These are phyloP conservation scores for Zaprionus nigranus DNA, from an alignment of 1,140 invertebrate species.

Conservation along the genomic window DNA sequence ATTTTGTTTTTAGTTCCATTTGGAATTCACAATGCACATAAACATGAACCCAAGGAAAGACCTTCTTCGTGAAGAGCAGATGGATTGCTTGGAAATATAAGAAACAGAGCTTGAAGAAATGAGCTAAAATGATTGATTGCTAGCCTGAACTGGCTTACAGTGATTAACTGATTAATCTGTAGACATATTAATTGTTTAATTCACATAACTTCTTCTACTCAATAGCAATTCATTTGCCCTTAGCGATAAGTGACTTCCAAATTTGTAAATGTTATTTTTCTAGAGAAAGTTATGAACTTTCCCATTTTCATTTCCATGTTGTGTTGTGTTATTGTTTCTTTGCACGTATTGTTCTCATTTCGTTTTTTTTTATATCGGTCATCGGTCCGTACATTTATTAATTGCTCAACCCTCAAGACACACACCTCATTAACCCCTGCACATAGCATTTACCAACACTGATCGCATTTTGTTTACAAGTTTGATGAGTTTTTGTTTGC, in stretches of 20 bases:
- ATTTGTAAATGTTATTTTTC: slow-evolving; percentile 11
- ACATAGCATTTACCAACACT: slow-evolving; percentile 49
- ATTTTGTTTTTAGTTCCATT: slow-evolving; percentile 34
- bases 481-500: slow-evolving; percentile 22
- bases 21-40: slow-evolving; percentile 22
- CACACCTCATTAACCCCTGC: slow-evolving; percentile 39
- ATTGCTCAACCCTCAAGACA: slow-evolving; percentile 54
- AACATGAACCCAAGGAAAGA: background rate
- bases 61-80: background rate
- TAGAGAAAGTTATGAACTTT: background rate
- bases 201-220: background rate
- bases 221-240: slow-evolving; percentile 5
- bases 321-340: slow-evolving; percentile 31
- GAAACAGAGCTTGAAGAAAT: background rate
- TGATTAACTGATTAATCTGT: slow-evolving; percentile 1
- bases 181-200: background rate
- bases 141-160: background rate
- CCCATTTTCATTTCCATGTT: slow-evolving; percentile 19
- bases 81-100: background rate
- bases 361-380: slow-evolving; percentile 1
- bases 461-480: slow-evolving; percentile 11
- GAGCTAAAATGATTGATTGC: background rate
- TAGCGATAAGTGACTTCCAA: background rate
- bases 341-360: slow-evolving; percentile 54
- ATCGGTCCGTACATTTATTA: slow-evolving; percentile 36